A percentile compares a stretch with the other conserved stretches of the same genome.
These are phyloP conservation scores for Tamias sibiricus DNA, from an alignment of 2,113 vertebrate genomes.

Conservation along the genomic window DNA sequence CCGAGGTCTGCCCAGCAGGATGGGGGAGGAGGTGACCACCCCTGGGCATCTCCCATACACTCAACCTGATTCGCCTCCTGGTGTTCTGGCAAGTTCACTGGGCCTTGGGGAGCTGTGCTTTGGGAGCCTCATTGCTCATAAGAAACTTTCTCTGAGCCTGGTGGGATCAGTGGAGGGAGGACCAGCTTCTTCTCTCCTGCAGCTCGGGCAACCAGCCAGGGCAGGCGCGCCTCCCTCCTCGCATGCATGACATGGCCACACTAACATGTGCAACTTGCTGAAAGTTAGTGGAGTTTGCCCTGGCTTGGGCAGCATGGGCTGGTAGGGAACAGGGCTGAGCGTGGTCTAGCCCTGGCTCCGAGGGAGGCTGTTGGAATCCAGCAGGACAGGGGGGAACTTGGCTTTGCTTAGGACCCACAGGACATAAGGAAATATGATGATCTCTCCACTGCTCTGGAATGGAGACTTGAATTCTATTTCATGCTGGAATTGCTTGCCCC, in stretches of 20 bases:
- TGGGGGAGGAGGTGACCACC: neutral
- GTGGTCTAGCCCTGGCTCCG: neutral
- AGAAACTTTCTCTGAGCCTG: too few relatives aligned
- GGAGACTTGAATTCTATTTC: neutral
- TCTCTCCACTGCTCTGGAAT: neutral
- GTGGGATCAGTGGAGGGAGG: neutral
- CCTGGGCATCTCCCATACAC: accelerated
- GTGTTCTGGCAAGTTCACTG: neutral
- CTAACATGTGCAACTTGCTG: neutral
- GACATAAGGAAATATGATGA: neutral
- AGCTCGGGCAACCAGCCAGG: neutral
- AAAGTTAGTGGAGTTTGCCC: neutral
- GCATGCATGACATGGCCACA: neutral
- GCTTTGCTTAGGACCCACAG: neutral
- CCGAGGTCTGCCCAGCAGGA: neutral
- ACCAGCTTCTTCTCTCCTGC: neutral
- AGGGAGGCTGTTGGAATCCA: neutral
- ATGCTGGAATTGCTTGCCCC: neutral
- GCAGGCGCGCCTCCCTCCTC: neutral
- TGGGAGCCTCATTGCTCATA: neutral
- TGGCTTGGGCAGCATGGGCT: neutral
- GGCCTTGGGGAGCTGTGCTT: neutral
- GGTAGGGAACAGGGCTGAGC: neutral
- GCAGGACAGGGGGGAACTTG: neutral
- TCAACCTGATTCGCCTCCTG: neutral